phyloP scores from a whole-genome alignment of 2,888 invertebrate genomes.

The Melanostoma scalare region DNA sequence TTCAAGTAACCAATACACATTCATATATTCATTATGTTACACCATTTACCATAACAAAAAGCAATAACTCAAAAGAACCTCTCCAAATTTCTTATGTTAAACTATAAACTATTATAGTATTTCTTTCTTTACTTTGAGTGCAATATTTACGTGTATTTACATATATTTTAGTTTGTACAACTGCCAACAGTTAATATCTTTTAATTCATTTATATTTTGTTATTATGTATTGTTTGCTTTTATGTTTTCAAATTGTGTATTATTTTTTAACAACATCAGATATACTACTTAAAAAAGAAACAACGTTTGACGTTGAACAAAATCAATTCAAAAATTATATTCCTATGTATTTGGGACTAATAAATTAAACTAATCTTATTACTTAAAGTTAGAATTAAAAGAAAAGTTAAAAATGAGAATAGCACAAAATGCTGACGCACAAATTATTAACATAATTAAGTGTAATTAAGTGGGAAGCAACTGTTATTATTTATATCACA shows the following conservation, averaged over 20 bases:
- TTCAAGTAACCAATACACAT: not conserved
- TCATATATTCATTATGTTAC: not conserved
- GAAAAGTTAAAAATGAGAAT: slow-evolving; percentile 17
- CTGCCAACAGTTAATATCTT: slow-evolving; percentile 27
- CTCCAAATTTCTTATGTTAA: too few relatives aligned
- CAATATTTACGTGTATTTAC: slow-evolving; percentile 51
- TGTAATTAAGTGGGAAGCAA: slow-evolving; percentile 3
- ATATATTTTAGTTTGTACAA: slow-evolving; percentile 14
- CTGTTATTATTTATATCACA: not conserved
- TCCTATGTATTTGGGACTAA: slow-evolving; percentile 22
- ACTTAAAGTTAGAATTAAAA: not conserved
- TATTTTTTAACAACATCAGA: slow-evolving; percentile 5
- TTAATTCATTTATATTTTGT: slow-evolving; percentile 8
- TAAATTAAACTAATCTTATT: slow-evolving; percentile 11
- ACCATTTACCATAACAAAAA: slow-evolving; percentile 44
- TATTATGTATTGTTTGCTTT: not conserved
- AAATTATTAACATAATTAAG: slow-evolving; percentile 19
- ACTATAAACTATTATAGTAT: not conserved
- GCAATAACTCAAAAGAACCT: not conserved
- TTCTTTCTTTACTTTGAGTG: slow-evolving; percentile 38
- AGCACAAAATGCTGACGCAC: slow-evolving; percentile 64
- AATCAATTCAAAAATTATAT: slow-evolving; percentile 34
- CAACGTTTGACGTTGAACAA: not conserved
- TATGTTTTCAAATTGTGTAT: slow-evolving; percentile 6
- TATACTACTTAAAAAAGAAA: not conserved